Conservation (phyloP, 2,113 vertebrate genomes). For the Python bivittatus region DNA sequence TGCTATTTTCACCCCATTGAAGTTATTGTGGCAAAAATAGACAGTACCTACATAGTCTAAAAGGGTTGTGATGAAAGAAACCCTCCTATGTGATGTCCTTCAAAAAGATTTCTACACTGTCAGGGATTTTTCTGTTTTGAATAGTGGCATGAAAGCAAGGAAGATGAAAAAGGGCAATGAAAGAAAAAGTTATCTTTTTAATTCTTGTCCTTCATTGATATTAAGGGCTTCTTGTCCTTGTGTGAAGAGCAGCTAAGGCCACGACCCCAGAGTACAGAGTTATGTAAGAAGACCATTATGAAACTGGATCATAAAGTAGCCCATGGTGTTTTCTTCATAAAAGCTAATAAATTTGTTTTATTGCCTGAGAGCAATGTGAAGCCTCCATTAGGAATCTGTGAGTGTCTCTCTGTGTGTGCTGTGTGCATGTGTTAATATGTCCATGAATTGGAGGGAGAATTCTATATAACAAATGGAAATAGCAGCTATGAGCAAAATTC, state of each 20-base stretch:
- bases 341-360: constrained; percentile 35
- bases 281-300: constrained; percentile 16
- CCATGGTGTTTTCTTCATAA: constrained; percentile 7
- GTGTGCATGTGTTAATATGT: constrained; percentile 24
- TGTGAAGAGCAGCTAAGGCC: not conserved
- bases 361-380: constrained; percentile 50
- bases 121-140: not conserved
- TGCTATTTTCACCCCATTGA: not conserved
- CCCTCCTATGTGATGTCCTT: not conserved
- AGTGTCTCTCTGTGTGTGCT: not conserved
- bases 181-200: not conserved
- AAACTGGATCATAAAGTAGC: constrained; percentile 25
- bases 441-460: constrained; percentile 52
- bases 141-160: not conserved
- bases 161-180: not conserved
- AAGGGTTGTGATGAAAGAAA: not conserved
- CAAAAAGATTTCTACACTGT: not conserved
- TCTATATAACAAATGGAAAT: constrained; percentile 62
- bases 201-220: not conserved
- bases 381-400: constrained; percentile 52
- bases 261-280: not conserved
- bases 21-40: not conserved
- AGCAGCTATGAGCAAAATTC: constrained; percentile 54
- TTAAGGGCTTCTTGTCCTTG: not conserved
- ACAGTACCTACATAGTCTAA: not conserved